Percentiles rank a stretch among this genome's conserved stretches.
phyloP scores from a whole-genome alignment of 2,113 vertebrate genomes.

The Hydrochoerus hydrochaeris region DNA sequence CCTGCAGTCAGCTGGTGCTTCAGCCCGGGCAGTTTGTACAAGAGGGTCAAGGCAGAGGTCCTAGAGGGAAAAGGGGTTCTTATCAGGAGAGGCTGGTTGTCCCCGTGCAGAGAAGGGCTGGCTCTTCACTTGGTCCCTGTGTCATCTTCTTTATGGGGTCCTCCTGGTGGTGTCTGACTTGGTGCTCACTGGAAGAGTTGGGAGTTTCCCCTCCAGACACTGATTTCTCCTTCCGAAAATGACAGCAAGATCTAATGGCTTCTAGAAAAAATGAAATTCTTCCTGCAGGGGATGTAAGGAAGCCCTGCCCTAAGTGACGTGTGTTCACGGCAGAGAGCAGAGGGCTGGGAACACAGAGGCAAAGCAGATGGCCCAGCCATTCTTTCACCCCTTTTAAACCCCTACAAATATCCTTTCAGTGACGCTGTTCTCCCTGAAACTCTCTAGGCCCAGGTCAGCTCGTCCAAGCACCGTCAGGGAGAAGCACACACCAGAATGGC shows the following conservation, averaged over 20 bases:
- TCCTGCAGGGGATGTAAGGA: not conserved
- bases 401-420: not conserved
- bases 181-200: not conserved
- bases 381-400: not conserved
- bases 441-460: not conserved
- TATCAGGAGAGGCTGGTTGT: not conserved
- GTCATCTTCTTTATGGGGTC: not conserved
- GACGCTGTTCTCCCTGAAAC: not conserved
- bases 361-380: not conserved
- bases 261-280: slow-evolving; percentile 10
- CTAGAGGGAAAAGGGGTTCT: not conserved
- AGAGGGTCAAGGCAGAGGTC: not conserved
- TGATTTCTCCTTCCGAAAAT: not conserved
- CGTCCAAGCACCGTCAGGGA: not conserved
- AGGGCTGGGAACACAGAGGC: not conserved
- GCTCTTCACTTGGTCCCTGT: not conserved
- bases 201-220: not conserved
- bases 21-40: not conserved
- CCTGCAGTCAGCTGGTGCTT: not conserved
- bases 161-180: not conserved
- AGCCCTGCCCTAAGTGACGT: not conserved
- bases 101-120: fast-evolving
- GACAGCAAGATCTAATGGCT: not conserved
- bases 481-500: not conserved
- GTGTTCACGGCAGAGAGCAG: fast-evolving